These are phyloP conservation scores for Menidia beryllina DNA, from an alignment of 2,113 vertebrate genomes.

Conservation along the genomic window DNA sequence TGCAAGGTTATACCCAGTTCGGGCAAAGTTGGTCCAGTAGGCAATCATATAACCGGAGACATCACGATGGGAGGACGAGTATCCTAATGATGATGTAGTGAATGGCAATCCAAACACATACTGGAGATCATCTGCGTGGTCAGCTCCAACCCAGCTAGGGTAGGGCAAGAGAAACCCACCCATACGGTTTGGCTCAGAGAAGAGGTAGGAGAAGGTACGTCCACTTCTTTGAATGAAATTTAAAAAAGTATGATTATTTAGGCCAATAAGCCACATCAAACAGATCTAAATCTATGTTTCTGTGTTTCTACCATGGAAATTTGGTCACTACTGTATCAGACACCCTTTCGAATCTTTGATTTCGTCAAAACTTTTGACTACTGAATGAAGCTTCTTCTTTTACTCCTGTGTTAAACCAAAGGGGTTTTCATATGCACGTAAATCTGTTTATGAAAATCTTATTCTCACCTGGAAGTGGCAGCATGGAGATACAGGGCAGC, in stretches of 20 bases:
- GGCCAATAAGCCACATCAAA: background rate
- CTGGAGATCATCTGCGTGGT: constrained; percentile 92
- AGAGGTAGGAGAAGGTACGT: constrained; percentile 89
- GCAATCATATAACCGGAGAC: constrained; percentile 87
- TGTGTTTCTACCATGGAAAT: background rate
- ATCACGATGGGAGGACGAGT: constrained; percentile 84
- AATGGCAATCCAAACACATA: constrained; percentile 95
- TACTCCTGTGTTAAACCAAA: background rate
- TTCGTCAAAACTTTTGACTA: no score
- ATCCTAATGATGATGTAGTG: constrained; percentile 80
- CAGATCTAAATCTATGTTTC: background rate
- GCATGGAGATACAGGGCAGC: constrained; percentile 84
- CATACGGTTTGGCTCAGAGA: constrained; percentile 87
- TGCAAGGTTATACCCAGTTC: constrained; percentile 83
- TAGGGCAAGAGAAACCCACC: constrained; percentile 68
- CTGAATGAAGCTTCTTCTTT: background rate
- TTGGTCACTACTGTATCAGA: background rate
- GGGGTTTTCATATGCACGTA: no score
- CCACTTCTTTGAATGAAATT: constrained; percentile 44
- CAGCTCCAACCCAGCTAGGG: constrained; percentile 91
- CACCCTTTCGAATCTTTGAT: no score
- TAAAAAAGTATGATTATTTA: background rate
- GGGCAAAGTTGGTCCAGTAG: constrained; percentile 98
- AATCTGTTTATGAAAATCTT: background rate
- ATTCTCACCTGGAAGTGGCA: constrained; percentile 83